phyloP scores from a whole-genome alignment of 2,113 vertebrate genomes.

The Myrmecophaga tridactyla region DNA sequence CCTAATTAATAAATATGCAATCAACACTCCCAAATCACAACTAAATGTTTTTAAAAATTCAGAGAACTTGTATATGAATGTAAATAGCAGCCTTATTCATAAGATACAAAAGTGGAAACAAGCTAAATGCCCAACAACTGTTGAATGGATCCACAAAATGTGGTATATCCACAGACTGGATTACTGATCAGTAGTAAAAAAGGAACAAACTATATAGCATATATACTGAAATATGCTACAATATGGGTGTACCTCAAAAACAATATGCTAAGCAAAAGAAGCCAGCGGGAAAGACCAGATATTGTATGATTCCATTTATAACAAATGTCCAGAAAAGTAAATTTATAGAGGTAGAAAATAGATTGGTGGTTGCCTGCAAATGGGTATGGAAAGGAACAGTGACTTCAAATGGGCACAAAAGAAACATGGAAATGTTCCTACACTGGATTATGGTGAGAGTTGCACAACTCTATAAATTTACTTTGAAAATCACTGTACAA shows the following conservation, averaged over 20 bases:
- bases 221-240: neutral
- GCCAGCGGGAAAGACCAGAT: neutral
- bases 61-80: neutral
- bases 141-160: neutral
- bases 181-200: neutral
- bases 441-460: neutral
- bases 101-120: neutral
- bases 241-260: neutral
- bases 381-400: accelerated
- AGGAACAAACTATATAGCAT: neutral
- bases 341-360: neutral
- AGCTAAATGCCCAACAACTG: neutral
- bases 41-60: neutral
- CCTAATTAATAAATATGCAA: neutral
- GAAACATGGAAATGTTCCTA: neutral
- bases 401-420: neutral
- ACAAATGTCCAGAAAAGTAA: neutral
- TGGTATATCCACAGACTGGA: neutral
- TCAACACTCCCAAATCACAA: neutral
- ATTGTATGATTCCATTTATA: neutral
- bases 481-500: neutral
- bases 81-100: neutral
- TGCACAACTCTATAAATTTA: neutral
- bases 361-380: accelerated
- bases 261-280: neutral